Percentiles rank a stretch among this genome's conserved stretches.
phyloP scores from a whole-genome alignment of 2,113 vertebrate genomes.

The Clarias gariepinus region DNA sequence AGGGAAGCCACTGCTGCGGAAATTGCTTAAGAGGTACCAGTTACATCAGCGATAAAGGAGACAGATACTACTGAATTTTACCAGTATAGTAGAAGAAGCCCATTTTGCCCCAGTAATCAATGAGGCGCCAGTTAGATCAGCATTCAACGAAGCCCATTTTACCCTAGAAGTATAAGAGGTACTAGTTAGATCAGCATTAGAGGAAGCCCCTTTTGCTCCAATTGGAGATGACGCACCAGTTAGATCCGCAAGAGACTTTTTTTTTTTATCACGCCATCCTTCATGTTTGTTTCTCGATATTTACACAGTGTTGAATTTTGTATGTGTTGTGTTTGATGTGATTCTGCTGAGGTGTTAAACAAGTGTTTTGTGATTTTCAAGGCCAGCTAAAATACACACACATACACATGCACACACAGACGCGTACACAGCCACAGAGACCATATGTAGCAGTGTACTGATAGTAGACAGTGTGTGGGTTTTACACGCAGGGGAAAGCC shows the following conservation, averaged over 20 bases:
- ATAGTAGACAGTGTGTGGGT: slow-evolving; percentile 11
- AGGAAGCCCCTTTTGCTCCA: neutral
- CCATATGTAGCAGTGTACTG: slow-evolving; percentile 13
- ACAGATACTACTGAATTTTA: too few relatives aligned
- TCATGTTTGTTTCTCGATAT: neutral
- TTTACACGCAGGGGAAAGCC: slow-evolving; percentile 25
- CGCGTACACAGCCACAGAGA: neutral
- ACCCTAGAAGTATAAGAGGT: neutral
- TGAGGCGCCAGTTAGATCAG: neutral
- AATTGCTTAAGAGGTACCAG: neutral
- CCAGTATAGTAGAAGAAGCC: too few relatives aligned
- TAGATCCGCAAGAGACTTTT: neutral
- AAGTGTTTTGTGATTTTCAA: neutral
- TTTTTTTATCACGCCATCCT: neutral
- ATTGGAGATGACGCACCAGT: too few relatives aligned
- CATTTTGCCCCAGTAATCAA: neutral
- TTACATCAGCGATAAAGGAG: neutral
- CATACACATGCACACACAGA: neutral
- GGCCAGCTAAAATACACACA: neutral
- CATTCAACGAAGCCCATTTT: neutral
- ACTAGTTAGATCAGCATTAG: neutral
- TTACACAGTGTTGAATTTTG: neutral
- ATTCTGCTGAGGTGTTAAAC: neutral
- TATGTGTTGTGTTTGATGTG: neutral
- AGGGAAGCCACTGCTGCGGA: neutral